phyloP scores from a whole-genome alignment of 1,140 invertebrate species.

The Augochlora pura region DNA sequence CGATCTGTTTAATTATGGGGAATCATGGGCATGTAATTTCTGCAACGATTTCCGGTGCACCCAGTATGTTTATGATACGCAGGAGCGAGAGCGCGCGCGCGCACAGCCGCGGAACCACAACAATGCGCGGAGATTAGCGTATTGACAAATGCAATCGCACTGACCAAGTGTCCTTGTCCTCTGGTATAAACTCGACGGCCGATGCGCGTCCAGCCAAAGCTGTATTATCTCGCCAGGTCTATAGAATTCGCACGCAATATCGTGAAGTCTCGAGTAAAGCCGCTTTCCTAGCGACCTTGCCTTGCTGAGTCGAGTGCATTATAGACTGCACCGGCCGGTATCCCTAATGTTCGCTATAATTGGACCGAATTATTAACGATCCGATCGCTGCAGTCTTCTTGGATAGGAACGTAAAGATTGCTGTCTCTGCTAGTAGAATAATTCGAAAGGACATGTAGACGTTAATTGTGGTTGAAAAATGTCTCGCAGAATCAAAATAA shows the following conservation, averaged over 20 bases:
- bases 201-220: conserved; percentile 15
- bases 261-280: conserved; percentile 43
- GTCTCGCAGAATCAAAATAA: too few relatives aligned
- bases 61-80: too few relatives aligned
- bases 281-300: conserved; percentile 53
- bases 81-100: too few relatives aligned
- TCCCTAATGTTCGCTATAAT: background rate
- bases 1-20: too few relatives aligned
- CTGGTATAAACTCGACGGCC: conserved; percentile 25
- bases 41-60: too few relatives aligned
- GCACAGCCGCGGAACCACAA: background rate
- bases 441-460: too few relatives aligned
- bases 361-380: conserved; percentile 24
- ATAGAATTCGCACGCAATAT: conserved; percentile 54
- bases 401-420: background rate
- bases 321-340: background rate
- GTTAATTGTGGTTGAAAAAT: too few relatives aligned
- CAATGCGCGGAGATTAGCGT: conserved; percentile 40
- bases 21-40: too few relatives aligned
- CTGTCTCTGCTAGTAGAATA: background rate
- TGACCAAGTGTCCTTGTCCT: conserved; percentile 6
- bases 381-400: background rate
- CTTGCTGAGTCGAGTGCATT: conserved; percentile 1
- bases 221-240: conserved; percentile 37
- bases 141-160: conserved; percentile 44